Base-by-base conservation (phyloP, 1,140 invertebrate genomes). In the Bursaphelenchus mucronatus region DNA sequence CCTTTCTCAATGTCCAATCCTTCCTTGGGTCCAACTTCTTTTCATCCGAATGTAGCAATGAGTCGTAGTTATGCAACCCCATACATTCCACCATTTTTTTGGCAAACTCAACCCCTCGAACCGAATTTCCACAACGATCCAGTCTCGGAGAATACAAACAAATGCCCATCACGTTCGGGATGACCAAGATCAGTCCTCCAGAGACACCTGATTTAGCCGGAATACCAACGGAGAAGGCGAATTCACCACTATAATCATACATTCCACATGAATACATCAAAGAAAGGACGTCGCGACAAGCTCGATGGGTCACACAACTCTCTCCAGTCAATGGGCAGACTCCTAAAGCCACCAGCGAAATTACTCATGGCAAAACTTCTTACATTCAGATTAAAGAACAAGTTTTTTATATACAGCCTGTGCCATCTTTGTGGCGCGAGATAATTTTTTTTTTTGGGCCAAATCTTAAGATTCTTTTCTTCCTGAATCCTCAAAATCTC, bases 11-110 rank as follows among this genome's bases (percentile, higher is more conserved):
- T 30, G 30, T 30, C 30, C 30, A 30, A 30, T 30, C 89, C 63
- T 90, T 87, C 69, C 94, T 86, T 0, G 92, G 92, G 82, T 95
- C 92, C 64, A 76, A 76, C 78, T 90, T 89, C 79, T 96, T 96
- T 79, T 91, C 89, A 7, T 89, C 88, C 6, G 90, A 89, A 79
- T 96, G 92, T 71, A 89, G 88, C 50, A 97, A 85, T 82, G 94
- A 95, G 73, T 97, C 94, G 77, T 94, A 97, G 76, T 94, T 90
- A 83, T 97, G 94, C 82, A 97, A 97, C 78, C 95, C 95, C 81
- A 94, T 97, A 58, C 88, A 87, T 46, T 86, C 85, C 3, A 96
- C 90, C 51, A 96, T 83, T 78, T 94, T 90, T 54, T 69, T 67
- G 11, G 57, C 45, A 45, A 69, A 69, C 40, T 69, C 70, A 9